These are phyloP conservation scores for Hystrix cristata DNA, from an alignment of 2,113 vertebrate species.

Conservation along the genomic window DNA sequence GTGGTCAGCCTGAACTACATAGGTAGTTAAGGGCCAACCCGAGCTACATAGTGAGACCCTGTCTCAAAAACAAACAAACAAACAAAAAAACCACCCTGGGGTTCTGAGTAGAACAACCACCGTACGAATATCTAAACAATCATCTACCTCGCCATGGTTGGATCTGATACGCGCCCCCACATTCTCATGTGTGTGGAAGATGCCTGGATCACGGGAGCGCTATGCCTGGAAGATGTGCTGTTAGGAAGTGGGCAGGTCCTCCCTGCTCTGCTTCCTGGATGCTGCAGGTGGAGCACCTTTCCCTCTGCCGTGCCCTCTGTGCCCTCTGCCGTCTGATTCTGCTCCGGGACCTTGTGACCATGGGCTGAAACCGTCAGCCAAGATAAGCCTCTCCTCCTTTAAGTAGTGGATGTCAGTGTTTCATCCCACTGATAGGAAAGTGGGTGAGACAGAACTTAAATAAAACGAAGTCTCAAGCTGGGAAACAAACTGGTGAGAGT, in stretches of 20 bases:
- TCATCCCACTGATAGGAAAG: neutral
- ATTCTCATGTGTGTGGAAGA: neutral
- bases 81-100: neutral
- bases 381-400: neutral
- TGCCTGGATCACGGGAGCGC: neutral
- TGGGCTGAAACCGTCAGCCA: neutral
- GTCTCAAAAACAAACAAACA: neutral
- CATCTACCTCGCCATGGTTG: neutral
- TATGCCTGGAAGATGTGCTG: neutral
- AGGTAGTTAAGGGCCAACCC: neutral
- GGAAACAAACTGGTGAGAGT: neutral
- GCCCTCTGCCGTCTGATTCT: neutral
- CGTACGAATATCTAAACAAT: neutral
- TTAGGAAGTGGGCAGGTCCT: neutral
- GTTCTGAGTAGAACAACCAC: neutral
- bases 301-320: neutral
- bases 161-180: neutral
- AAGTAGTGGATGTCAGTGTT: neutral
- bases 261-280: neutral
- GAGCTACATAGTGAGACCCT: neutral
- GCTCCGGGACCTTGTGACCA: neutral
- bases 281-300: neutral
- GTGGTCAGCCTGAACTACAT: neutral
- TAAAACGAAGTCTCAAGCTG: neutral
- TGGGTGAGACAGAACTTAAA: neutral